Base-by-base conservation (phyloP, 2,888 invertebrate species). In the Prionchulus punctatus region DNA sequence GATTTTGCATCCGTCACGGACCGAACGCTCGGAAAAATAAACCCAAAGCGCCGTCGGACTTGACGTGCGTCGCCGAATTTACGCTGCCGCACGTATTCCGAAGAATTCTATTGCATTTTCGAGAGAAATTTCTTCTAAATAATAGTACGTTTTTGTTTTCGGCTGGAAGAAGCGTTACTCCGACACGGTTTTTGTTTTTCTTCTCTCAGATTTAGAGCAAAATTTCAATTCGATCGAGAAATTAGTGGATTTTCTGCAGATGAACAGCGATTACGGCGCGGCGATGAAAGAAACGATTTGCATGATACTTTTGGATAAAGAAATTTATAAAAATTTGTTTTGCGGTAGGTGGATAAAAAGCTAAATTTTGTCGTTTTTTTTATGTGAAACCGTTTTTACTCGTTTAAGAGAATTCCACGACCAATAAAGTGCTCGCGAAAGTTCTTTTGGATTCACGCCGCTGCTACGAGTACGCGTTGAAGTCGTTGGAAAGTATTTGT, bases 241-340 rank as follows among this genome's bases (percentile, higher is more conserved):
- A 12, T 23, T 57, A 26, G 81, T 91, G 58, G 82, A 83, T 63
- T 88, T 92, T 84, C 76, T 94, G 59, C 84, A 91, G 75, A 87
- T 89, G 70, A 81, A 91, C 65, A 90, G 90, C 76, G 87, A 88
- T 70, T 88, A 92, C 87, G 94, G 94, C 42, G 90, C 90, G 63
- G 82, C 91, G 61, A 92, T 94, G 92, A 79, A 91, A 62, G 79
- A 81, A 65, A 87, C 91, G 57, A 89, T 94, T 83, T 89, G 90
- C 45, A 79, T 83, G 63, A 86, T 87, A 30, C 79, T 94, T 30
- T 89, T 86, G 55, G 86, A 88, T 78, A 83, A 86, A 54, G 83
- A 85, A 64, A 82, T 84, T 67, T 74, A 74, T 61, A 59, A 62
- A 42, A 60, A 60, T 42, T 60, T 71, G 23, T 68, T 65, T 47